Conservation (phyloP, 2,888 invertebrate genomes). For the Cacoxenus indagator region DNA sequence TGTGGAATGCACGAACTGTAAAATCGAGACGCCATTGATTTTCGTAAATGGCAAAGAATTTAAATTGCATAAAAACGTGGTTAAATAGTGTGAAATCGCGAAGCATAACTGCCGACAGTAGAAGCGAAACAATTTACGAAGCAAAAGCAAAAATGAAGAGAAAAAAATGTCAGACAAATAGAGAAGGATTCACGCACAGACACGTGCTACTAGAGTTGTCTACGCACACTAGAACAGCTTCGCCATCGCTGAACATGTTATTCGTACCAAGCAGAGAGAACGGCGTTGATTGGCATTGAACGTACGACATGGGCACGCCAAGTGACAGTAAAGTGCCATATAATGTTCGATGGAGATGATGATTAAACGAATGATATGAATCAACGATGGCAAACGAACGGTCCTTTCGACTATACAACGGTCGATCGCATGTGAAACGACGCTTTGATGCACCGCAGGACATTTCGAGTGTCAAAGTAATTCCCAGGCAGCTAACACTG, state of each 20-base stretch:
- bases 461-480: constrained; percentile 60
- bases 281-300: background rate
- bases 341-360: constrained; percentile 49
- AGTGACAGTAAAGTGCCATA: constrained; percentile 52
- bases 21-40: too few species aligned
- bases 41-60: too few species aligned
- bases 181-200: too few species aligned
- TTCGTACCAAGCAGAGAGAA: background rate
- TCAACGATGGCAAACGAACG: background rate
- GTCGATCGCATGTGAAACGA: background rate
- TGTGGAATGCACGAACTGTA: too few species aligned
- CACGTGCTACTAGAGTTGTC: too few species aligned
- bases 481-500: constrained; percentile 57
- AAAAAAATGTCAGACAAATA: too few species aligned
- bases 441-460: constrained; percentile 17
- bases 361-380: constrained; percentile 41
- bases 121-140: too few species aligned
- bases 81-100: too few species aligned
- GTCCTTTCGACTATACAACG: background rate
- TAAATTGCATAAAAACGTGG: too few species aligned
- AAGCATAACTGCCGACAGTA: too few species aligned
- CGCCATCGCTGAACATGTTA: constrained; percentile 9
- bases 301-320: constrained; percentile 39
- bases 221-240: too few species aligned
- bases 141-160: too few species aligned